These are phyloP conservation scores for Pristionchus exspectatus DNA, from an alignment of 2,888 invertebrate genomes.

Conservation along the genomic window DNA sequence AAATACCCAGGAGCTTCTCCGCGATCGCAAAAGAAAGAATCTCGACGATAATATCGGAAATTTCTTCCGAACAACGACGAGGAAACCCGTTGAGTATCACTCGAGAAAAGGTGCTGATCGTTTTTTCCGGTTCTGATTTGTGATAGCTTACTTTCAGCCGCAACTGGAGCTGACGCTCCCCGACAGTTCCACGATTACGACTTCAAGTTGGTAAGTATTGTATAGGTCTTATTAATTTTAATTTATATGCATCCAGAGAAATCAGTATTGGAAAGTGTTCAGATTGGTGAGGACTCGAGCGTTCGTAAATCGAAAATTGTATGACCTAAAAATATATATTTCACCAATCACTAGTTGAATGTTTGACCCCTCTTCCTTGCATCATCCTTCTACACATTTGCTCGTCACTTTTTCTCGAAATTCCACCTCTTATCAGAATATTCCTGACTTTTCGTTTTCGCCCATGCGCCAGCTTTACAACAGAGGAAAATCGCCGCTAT, in stretches of 20 bases:
- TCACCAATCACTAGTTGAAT: neutral
- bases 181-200: slow-evolving; percentile 41
- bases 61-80: slow-evolving; percentile 38
- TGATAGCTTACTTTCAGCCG: neutral
- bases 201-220: slow-evolving; percentile 27
- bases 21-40: slow-evolving; percentile 31
- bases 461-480: neutral
- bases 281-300: no score
- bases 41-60: slow-evolving; percentile 30
- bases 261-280: no score
- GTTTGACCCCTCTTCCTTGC: neutral
- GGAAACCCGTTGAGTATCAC: neutral
- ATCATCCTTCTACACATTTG: neutral
- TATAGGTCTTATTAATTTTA: neutral
- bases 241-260: neutral
- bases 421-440: slow-evolving; percentile 25
- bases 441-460: neutral
- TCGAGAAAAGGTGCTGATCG: neutral
- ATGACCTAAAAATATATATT: no score
- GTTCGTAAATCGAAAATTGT: no score
- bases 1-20: neutral
- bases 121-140: neutral
- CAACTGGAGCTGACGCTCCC: neutral
- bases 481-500: slow-evolving; percentile 2
- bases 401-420: slow-evolving; percentile 47